These are phyloP conservation scores for Aurelia sp. DNA, from an alignment of 30 jellyfish, hydroid and myxozoan species.

Conservation along the genomic window DNA sequence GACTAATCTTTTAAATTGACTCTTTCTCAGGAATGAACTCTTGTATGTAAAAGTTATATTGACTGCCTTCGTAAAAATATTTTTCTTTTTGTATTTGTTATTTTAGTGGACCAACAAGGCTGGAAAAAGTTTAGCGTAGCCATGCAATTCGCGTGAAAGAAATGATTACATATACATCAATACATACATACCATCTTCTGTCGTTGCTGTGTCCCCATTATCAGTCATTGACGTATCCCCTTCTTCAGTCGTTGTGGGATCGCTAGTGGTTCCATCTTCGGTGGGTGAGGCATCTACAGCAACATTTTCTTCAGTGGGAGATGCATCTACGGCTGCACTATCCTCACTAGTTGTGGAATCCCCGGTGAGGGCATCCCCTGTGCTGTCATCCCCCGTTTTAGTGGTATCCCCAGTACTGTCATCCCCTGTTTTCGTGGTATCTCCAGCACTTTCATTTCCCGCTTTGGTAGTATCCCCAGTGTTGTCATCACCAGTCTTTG, in stretches of 20 bases:
- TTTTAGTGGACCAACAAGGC: too few relatives aligned
- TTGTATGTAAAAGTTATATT: too few relatives aligned
- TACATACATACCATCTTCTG: too few relatives aligned
- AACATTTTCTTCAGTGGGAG: not conserved
- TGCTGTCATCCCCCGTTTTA: slow-evolving; percentile 1
- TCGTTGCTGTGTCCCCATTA: not conserved
- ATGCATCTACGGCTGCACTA: not conserved
- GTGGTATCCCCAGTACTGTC: slow-evolving; percentile 4
- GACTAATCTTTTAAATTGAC: too few relatives aligned
- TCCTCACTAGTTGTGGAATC: not conserved
- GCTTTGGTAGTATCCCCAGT: slow-evolving; percentile 1
- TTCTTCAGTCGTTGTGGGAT: too few relatives aligned
- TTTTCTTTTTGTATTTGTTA: too few relatives aligned
- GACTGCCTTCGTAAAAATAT: too few relatives aligned
- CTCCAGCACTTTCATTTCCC: not conserved
- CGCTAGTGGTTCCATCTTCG: too few relatives aligned
- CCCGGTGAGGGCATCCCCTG: not conserved
- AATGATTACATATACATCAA: too few relatives aligned
- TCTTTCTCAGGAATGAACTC: too few relatives aligned
- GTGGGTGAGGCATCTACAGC: not conserved
- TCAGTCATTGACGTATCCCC: not conserved
- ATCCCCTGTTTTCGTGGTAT: not conserved
- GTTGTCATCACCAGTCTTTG: slow-evolving; percentile 11
- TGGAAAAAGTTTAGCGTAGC: too few relatives aligned
- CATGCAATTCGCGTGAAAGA: too few relatives aligned